A percentile compares a stretch with the other conserved stretches of the same genome.
phyloP scores from a whole-genome alignment of 2,888 invertebrate genomes.

The Branchinecta sandiegonensis region DNA sequence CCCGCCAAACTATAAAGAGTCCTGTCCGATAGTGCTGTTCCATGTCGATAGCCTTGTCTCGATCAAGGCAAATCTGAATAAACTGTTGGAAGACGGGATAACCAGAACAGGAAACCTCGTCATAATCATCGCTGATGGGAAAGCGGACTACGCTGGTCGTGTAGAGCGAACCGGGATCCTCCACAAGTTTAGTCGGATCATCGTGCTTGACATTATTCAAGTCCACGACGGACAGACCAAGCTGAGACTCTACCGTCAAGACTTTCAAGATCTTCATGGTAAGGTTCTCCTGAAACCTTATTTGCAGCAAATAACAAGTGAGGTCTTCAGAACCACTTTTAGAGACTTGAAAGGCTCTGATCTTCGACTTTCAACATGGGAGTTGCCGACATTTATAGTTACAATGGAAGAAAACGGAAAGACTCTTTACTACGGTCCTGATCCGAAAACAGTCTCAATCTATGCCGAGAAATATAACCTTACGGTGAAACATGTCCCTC shows the following conservation, averaged over 20 bases:
- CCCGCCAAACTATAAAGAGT: no score
- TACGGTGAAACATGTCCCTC: not conserved
- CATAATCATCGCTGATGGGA: not conserved
- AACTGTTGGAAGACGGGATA: no score
- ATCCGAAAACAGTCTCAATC: not conserved
- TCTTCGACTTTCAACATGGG: not conserved
- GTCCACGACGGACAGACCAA: not conserved
- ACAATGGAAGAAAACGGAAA: not conserved
- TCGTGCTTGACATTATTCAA: not conserved
- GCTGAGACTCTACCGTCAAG: not conserved
- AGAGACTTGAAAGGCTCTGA: not conserved
- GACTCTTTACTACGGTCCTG: not conserved
- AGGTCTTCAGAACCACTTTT: not conserved
- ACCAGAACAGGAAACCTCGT: not conserved
- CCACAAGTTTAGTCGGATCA: not conserved
- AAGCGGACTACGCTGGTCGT: not conserved
- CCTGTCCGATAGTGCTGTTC: no score
- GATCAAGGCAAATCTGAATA: no score
- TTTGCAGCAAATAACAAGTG: not conserved
- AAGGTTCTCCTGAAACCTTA: not conserved
- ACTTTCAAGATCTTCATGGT: not conserved
- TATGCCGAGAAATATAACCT: not conserved
- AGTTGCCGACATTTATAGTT: not conserved
- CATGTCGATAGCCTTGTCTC: no score
- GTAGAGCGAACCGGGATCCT: not conserved